phyloP scores from a whole-genome alignment of 2,888 invertebrate species.

The Microctonus aethiopoides region DNA sequence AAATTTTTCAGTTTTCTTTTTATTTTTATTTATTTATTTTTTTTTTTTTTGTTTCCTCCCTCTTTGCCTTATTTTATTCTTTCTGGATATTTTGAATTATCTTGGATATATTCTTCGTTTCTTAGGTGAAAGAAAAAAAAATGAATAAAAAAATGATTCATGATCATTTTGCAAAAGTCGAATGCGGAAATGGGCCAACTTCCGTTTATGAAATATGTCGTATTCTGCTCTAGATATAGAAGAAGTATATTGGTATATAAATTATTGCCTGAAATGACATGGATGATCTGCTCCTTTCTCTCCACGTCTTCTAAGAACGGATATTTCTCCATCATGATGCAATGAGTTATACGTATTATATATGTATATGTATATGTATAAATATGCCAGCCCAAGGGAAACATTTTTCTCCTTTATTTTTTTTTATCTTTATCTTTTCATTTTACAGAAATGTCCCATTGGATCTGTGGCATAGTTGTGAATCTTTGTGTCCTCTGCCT shows the following conservation, averaged over 20 bases:
- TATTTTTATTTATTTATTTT: too few relatives aligned
- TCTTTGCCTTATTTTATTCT: too few relatives aligned
- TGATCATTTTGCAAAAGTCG: conserved; percentile 25
- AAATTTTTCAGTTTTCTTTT: too few relatives aligned
- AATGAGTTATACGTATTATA: background rate
- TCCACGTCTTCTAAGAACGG: background rate
- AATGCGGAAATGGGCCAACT: conserved; percentile 30
- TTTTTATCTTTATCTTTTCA: background rate
- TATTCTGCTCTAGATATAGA: conserved; percentile 16
- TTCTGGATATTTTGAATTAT: too few relatives aligned
- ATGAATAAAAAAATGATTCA: conserved; percentile 35
- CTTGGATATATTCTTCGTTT: background rate
- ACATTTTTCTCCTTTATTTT: background rate
- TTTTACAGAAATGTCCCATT: background rate
- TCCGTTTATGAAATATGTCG: conserved; percentile 30
- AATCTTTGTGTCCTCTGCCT: background rate
- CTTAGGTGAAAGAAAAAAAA: background rate
- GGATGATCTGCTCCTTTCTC: conserved; percentile 9
- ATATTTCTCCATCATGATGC: background rate
- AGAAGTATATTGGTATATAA: conserved; percentile 35
- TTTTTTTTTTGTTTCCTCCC: too few relatives aligned
- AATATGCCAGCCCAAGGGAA: background rate
- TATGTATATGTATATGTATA: background rate
- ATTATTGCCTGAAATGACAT: conserved; percentile 30
- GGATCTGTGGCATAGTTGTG: background rate